phyloP scores from a whole-genome alignment of 2,797 vertebrate genomes.

The Tragopan temminckii region DNA sequence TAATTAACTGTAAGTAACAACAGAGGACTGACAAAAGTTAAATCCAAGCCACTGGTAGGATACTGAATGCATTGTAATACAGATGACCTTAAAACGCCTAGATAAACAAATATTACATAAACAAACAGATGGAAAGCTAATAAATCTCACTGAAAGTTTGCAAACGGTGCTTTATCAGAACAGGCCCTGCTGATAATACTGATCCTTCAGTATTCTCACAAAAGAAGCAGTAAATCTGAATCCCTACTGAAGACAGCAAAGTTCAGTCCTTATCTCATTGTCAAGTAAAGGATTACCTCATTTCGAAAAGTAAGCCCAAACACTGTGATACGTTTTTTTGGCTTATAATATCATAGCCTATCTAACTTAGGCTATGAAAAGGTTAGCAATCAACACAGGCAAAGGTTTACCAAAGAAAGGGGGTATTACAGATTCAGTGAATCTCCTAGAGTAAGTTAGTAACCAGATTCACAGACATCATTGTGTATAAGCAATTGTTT shows the following conservation, averaged over 20 bases:
- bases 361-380: not conserved
- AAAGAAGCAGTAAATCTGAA: constrained; percentile 31
- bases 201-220: constrained; percentile 1
- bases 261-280: constrained; percentile 22
- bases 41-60: constrained; percentile 6
- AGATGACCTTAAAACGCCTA: constrained; percentile 33
- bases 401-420: not conserved
- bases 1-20: constrained; percentile 69
- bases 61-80: not conserved
- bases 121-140: constrained; percentile 58
- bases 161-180: not conserved
- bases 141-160: constrained; percentile 27
- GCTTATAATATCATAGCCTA: not conserved
- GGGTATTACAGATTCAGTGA: not conserved
- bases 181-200: not conserved
- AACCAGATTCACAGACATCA: not conserved
- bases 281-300: constrained; percentile 9
- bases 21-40: not conserved
- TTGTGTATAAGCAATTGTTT: not conserved
- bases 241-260: not conserved
- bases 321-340: not conserved
- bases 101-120: constrained; percentile 8
- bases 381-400: not conserved
- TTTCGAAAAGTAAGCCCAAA: constrained; percentile 48
- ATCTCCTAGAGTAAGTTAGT: not conserved